Conservation (phyloP, 2,888 invertebrate species). For the Leucoptera coffeella region DNA sequence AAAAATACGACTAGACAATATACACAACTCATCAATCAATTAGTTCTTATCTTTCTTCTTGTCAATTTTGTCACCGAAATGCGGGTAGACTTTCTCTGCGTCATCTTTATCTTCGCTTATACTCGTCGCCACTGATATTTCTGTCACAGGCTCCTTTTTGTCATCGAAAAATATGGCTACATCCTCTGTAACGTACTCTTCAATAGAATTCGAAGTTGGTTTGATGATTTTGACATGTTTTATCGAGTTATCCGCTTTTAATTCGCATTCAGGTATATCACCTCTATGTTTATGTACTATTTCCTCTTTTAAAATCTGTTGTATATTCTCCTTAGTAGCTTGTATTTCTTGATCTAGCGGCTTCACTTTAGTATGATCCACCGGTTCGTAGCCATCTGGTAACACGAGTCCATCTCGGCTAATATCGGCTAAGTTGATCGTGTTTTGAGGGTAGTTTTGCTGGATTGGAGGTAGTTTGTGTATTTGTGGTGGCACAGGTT, state of each 20-base stretch:
- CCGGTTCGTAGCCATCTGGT: conserved; percentile 36
- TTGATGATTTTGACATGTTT: conserved; percentile 40
- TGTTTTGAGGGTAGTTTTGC: conserved; percentile 9
- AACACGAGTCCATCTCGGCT: conserved; percentile 22
- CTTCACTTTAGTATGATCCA: conserved; percentile 19
- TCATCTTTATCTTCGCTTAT: conserved; percentile 22
- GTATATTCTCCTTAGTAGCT: conserved; percentile 15
- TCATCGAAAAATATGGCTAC: conserved; percentile 53
- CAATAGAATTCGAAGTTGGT: conserved; percentile 20
- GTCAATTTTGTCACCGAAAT: conserved; percentile 25
- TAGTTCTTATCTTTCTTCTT: too few species aligned
- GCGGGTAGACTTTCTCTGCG: conserved; percentile 15
- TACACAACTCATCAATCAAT: too few species aligned
- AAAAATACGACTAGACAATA: too few species aligned
- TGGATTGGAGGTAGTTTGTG: conserved; percentile 9
- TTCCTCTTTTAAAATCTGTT: conserved; percentile 13
- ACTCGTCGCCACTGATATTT: conserved; percentile 40
- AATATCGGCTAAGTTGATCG: conserved; percentile 11
- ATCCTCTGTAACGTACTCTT: conserved; percentile 48
- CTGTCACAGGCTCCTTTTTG: conserved; percentile 26
- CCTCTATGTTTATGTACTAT: conserved; percentile 22
- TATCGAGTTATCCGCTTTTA: conserved; percentile 33
- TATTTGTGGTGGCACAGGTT: conserved; percentile 2
- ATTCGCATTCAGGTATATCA: conserved; percentile 28
- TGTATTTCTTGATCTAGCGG: conserved; percentile 28